These are phyloP conservation scores for Mechanitis mazaeus DNA, from an alignment of 2,888 invertebrate genomes.

Conservation along the genomic window DNA sequence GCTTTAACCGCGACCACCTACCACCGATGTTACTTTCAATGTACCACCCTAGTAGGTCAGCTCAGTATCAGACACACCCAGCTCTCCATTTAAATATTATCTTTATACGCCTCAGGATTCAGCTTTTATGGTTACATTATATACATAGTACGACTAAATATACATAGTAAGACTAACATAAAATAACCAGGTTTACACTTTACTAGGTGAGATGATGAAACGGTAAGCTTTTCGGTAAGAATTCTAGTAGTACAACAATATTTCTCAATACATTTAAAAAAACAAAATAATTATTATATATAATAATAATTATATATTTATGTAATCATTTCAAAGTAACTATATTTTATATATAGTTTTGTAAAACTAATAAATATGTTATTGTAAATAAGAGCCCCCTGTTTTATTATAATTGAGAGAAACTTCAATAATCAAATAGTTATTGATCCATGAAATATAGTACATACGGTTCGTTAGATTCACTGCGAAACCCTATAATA, in stretches of 20 bases:
- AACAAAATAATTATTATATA: no score
- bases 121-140: slow-evolving; percentile 9
- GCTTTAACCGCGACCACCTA: slow-evolving; percentile 54
- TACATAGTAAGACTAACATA: neutral
- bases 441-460: slow-evolving; percentile 52
- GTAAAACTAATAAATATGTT: no score
- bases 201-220: neutral
- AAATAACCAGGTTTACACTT: neutral
- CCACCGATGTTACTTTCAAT: slow-evolving; percentile 69
- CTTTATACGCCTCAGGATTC: slow-evolving; percentile 24
- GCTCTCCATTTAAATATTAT: slow-evolving; percentile 35
- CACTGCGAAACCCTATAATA: slow-evolving; percentile 15
- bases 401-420: neutral
- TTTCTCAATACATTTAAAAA: no score
- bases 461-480: slow-evolving; percentile 36
- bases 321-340: no score
- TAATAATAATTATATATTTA: no score
- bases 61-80: slow-evolving; percentile 36
- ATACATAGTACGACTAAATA: neutral
- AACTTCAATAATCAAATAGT: slow-evolving; percentile 21
- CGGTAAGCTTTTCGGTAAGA: no score
- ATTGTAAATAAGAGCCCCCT: no score
- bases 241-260: no score
- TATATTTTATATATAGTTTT: no score
- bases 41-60: slow-evolving; percentile 60